A percentile compares a stretch with the other conserved stretches of the same genome.
phyloP scores from a whole-genome alignment of 2,888 invertebrate species.

The Sclerodermus sp. region DNA sequence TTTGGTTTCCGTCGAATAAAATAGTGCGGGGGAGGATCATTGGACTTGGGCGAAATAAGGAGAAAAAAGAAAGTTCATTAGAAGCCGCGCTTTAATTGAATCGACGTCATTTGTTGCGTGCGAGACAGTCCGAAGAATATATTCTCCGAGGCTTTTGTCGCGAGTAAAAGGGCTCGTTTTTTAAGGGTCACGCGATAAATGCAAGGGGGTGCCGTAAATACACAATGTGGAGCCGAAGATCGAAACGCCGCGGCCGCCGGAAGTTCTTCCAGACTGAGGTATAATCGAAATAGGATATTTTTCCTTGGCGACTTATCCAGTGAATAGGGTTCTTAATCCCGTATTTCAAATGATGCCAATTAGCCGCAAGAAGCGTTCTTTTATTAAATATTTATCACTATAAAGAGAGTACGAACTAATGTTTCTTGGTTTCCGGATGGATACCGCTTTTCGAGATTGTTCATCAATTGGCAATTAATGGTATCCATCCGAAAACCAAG shows the following conservation, averaged over 20 bases:
- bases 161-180: constrained; percentile 20
- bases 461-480: too few relatives aligned
- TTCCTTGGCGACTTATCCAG: background rate
- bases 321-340: too few relatives aligned
- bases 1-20: too few relatives aligned
- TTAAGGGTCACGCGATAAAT: constrained; percentile 23
- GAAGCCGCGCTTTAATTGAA: constrained; percentile 33
- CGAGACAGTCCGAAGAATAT: constrained; percentile 18
- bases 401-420: too few relatives aligned
- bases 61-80: constrained; percentile 21
- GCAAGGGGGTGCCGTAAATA: constrained; percentile 20
- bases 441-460: too few relatives aligned
- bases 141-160: constrained; percentile 33
- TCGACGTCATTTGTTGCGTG: constrained; percentile 34
- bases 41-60: constrained; percentile 31
- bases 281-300: constrained; percentile 9
- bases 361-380: too few relatives aligned
- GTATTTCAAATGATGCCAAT: too few relatives aligned
- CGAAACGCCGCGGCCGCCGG: constrained; percentile 15
- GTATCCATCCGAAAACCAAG: too few relatives aligned
- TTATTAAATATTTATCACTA: too few relatives aligned
- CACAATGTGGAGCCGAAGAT: constrained; percentile 22
- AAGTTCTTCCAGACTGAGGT: constrained; percentile 7
- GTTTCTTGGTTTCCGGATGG: too few relatives aligned
- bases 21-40: too few relatives aligned